These are phyloP conservation scores for Rapana venosa DNA, from an alignment of 2,888 invertebrate species.

Conservation along the genomic window DNA sequence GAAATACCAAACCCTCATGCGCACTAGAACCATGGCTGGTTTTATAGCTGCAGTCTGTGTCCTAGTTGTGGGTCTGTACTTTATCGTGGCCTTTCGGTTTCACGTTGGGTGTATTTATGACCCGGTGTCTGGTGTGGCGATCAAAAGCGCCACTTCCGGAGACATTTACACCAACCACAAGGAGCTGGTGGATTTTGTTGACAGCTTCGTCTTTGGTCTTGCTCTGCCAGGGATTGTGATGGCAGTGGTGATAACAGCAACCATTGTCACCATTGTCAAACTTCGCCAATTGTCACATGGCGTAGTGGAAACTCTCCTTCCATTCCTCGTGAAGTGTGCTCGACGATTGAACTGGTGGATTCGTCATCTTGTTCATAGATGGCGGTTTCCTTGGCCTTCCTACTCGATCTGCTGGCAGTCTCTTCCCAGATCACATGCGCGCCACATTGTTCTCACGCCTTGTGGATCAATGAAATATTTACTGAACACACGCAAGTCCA, in stretches of 20 bases:
- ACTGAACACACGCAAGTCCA: neutral
- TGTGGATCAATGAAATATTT: neutral
- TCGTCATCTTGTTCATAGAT: slow-evolving; percentile 15
- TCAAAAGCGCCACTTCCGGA: neutral
- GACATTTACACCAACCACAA: neutral
- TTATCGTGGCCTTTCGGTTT: neutral
- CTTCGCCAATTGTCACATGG: slow-evolving; percentile 20
- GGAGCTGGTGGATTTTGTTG: neutral
- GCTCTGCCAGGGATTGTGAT: neutral
- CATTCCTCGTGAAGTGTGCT: slow-evolving; percentile 1
- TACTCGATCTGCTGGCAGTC: neutral
- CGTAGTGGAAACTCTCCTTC: neutral
- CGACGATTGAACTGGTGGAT: slow-evolving; percentile 30
- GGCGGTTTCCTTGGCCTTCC: neutral
- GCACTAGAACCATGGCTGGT: neutral
- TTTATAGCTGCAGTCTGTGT: neutral
- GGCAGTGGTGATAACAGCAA: neutral
- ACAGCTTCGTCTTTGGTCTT: neutral
- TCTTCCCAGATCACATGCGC: slow-evolving; percentile 14
- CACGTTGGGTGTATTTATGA: neutral
- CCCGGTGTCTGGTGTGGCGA: neutral
- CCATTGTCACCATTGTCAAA: neutral
- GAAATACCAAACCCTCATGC: neutral
- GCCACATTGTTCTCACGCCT: neutral
- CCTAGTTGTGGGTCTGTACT: neutral